Percentiles rank a stretch among this genome's conserved stretches.
Evolutionary conservation across 2,888 invertebrate genomes (phyloP).

Genomic region (Globia sparganii): DNA sequence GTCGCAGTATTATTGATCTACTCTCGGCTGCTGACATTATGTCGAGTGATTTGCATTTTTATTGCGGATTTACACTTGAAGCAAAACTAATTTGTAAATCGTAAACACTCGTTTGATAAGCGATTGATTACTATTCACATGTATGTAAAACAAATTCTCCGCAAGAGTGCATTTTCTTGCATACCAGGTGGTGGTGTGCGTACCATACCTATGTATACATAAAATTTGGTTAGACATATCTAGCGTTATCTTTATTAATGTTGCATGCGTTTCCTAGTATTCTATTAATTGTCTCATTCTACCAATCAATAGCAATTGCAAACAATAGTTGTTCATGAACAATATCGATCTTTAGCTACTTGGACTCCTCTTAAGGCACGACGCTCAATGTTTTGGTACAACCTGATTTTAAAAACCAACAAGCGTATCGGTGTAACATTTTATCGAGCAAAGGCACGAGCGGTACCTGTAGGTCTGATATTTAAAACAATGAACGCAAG

Average conservation of each 20-base stretch:
- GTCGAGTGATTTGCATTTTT: constrained; percentile 54
- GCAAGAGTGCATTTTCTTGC: constrained; percentile 13
- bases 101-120: constrained; percentile 33
- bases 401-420: no score
- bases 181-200: constrained; percentile 8
- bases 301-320: not conserved
- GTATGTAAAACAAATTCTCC: constrained; percentile 22
- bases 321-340: not conserved
- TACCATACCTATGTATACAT: no score
- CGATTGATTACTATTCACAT: constrained; percentile 36
- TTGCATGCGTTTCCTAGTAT: constrained; percentile 16
- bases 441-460: no score
- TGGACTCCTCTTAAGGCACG: not conserved
- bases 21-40: constrained; percentile 26
- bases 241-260: constrained; percentile 14
- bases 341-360: not conserved
- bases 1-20: constrained; percentile 43
- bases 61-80: constrained; percentile 47
- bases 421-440: no score
- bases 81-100: constrained; percentile 34
- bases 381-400: no score
- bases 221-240: constrained; percentile 25
- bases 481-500: no score
- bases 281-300: not conserved
- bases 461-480: no score